Evolutionary conservation across 2,797 vertebrate genomes (phyloP).

Genomic region (Falco rusticolus): DNA sequence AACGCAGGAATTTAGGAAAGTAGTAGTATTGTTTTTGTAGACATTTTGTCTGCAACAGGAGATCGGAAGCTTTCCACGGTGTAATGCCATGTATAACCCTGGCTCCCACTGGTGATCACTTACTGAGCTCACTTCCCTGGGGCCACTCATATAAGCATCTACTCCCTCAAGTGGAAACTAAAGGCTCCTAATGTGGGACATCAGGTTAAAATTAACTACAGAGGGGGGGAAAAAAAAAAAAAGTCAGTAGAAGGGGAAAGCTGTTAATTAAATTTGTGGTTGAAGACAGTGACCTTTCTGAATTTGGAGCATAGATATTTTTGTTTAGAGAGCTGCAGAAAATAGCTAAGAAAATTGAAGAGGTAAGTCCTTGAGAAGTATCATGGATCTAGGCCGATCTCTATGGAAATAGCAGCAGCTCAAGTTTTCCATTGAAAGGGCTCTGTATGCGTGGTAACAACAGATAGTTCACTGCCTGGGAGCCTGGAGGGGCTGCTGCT

Average conservation of each 20-base stretch:
- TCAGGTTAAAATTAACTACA: conserved; percentile 35
- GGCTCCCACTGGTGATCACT: conserved; percentile 16
- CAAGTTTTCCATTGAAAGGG: not conserved
- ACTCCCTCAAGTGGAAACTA: not conserved
- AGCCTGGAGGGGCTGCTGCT: not conserved
- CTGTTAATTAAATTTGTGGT: conserved; percentile 21
- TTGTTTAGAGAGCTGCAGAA: conserved; percentile 41
- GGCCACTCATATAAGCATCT: not conserved
- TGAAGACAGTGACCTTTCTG: conserved; percentile 7
- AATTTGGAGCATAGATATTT: not conserved
- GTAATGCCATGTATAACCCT: not conserved
- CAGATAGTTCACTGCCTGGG: not conserved
- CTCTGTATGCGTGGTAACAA: not conserved
- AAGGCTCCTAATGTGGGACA: not conserved
- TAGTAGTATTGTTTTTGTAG: conserved; percentile 14
- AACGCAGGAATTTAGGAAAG: conserved; percentile 32
- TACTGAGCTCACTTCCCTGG: not conserved
- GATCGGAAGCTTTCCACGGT: conserved; percentile 10
- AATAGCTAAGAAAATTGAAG: conserved; percentile 20
- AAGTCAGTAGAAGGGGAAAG: not conserved
- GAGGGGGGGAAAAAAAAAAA: not conserved
- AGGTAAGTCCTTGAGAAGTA: not conserved
- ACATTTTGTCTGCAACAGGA: conserved; percentile 50
- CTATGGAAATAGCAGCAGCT: not conserved
- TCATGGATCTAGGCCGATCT: not conserved